Conservation (phyloP, 2,888 invertebrate species). For the Parelbella ahira region DNA sequence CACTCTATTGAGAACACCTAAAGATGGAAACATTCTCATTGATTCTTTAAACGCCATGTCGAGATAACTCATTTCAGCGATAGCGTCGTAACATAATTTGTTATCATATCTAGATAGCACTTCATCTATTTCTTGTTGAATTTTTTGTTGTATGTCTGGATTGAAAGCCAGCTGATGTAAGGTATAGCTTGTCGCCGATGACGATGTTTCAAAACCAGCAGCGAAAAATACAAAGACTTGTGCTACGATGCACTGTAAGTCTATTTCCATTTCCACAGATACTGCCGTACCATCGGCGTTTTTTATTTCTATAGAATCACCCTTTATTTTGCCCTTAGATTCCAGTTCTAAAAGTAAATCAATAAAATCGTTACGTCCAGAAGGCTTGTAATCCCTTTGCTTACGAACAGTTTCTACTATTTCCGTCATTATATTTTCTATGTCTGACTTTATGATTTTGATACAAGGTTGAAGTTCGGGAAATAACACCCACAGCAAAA, state of each 20-base stretch:
- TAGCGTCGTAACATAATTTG: slow-evolving; percentile 53
- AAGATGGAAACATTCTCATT: slow-evolving; percentile 50
- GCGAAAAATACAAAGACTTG: slow-evolving; percentile 59
- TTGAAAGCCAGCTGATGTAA: slow-evolving; percentile 60
- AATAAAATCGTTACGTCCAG: slow-evolving; percentile 44
- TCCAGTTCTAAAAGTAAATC: slow-evolving; percentile 44
- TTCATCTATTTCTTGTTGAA: slow-evolving; percentile 56
- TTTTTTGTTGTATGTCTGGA: slow-evolving; percentile 51
- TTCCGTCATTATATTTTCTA: slow-evolving; percentile 34
- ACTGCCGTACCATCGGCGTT: slow-evolving; percentile 45
- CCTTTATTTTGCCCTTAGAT: slow-evolving; percentile 46
- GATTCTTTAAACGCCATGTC: slow-evolving; percentile 53
- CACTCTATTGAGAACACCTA: slow-evolving; percentile 46
- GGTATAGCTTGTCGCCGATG: slow-evolving; percentile 57
- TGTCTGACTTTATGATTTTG: slow-evolving; percentile 28
- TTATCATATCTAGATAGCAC: slow-evolving; percentile 47
- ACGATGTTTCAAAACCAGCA: slow-evolving; percentile 73
- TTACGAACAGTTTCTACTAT: slow-evolving; percentile 44
- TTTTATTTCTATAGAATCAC: slow-evolving; percentile 50
- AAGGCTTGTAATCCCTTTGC: slow-evolving; percentile 49
- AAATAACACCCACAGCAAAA: slow-evolving; percentile 42
- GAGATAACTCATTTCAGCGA: slow-evolving; percentile 47
- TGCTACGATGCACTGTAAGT: slow-evolving; percentile 42
- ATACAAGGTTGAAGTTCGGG: slow-evolving; percentile 40
- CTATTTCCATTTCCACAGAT: slow-evolving; percentile 46